Conservation (phyloP, 2,113 vertebrate species). For the Leptodactylus fuscus region DNA sequence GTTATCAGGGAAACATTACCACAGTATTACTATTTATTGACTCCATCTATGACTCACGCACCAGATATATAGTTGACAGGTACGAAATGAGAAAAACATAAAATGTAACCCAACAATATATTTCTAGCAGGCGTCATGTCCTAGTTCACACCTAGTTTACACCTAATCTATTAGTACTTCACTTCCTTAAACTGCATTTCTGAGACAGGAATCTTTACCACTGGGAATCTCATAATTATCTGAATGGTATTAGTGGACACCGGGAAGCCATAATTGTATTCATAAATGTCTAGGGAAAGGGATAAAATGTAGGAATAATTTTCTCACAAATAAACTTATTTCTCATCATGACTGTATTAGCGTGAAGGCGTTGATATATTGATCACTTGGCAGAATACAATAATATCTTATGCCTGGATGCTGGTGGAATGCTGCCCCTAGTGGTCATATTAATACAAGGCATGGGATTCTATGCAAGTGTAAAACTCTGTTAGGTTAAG, state of each 20-base stretch:
- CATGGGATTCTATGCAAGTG: neutral
- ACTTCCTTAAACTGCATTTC: neutral
- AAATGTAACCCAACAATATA: neutral
- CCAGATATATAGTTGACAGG: no score
- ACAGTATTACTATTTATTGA: no score
- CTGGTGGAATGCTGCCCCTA: constrained; percentile 7
- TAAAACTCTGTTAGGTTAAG: neutral
- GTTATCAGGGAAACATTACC: no score
- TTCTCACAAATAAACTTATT: neutral
- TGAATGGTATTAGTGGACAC: no score
- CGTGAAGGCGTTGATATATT: constrained; percentile 11
- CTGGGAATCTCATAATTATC: neutral
- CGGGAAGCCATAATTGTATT: no score
- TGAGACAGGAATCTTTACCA: no score
- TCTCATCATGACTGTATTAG: constrained; percentile 18
- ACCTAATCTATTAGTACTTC: no score
- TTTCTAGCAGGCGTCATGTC: neutral
- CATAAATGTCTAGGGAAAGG: neutral
- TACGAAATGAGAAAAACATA: neutral
- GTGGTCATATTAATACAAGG: constrained; percentile 4
- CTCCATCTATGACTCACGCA: no score
- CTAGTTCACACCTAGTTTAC: neutral
- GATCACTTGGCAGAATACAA: constrained; percentile 14
- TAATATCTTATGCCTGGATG: constrained; percentile 7
- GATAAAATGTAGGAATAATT: constrained; percentile 3